These are phyloP conservation scores for Drosophila dives DNA, from an alignment of 2,888 invertebrate genomes.

Conservation along the genomic window DNA sequence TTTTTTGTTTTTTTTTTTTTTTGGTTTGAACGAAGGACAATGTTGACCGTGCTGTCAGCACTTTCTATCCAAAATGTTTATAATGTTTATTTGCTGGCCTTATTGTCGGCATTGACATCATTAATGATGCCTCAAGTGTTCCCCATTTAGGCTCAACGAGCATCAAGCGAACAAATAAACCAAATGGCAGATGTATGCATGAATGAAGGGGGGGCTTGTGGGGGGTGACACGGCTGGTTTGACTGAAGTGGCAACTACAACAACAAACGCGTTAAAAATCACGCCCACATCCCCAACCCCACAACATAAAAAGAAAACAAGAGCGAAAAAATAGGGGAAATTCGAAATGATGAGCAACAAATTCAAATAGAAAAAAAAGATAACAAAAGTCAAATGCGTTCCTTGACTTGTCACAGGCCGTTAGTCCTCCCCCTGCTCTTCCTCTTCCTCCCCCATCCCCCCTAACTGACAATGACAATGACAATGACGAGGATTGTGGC, in stretches of 20 bases:
- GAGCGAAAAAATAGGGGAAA: conserved; percentile 35
- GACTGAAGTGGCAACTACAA: conserved; percentile 23
- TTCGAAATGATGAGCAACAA: conserved; percentile 74
- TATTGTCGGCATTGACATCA: conserved; percentile 75
- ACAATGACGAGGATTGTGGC: conserved; percentile 61
- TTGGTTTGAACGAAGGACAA: conserved; percentile 3
- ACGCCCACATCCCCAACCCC: conserved; percentile 35
- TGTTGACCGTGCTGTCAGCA: conserved; percentile 36
- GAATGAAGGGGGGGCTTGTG: not conserved
- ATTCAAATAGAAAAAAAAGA: conserved; percentile 70
- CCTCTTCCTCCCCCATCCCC: not conserved
- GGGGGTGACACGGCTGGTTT: not conserved
- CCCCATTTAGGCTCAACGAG: conserved; percentile 71
- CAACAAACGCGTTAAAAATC: conserved; percentile 60
- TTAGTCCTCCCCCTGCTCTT: not conserved
- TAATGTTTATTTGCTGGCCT: conserved; percentile 65
- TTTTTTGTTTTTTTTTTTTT: not conserved
- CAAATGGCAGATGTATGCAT: conserved; percentile 42
- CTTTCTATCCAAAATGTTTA: conserved; percentile 60
- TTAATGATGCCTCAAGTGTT: conserved; percentile 77
- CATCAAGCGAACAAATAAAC: conserved; percentile 55
- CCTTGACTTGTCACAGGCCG: conserved; percentile 39
- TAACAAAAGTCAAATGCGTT: conserved; percentile 61
- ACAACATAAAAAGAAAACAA: conserved; percentile 9
- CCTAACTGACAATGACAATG: conserved; percentile 1